Percentiles rank a stretch among this genome's conserved stretches.
Conservation (phyloP, 2,113 vertebrate genomes). For the Ceuthmochares aereus region DNA sequence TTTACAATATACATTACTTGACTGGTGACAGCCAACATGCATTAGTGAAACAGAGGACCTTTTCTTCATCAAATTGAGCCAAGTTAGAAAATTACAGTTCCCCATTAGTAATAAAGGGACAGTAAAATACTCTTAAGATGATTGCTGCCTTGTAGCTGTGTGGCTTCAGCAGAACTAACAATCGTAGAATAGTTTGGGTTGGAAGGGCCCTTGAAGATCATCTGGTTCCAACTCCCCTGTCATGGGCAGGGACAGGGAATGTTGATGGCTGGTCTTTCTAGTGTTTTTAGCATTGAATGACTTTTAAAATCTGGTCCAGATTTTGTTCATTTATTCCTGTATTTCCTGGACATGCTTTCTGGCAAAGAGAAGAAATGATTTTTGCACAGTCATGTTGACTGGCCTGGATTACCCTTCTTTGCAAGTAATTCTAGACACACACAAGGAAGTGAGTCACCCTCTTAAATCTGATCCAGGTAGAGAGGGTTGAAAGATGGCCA, state of each 20-base stretch:
- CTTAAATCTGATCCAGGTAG: constrained; percentile 32
- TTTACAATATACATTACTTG: neutral
- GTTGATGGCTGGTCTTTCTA: neutral
- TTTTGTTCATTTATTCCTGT: neutral
- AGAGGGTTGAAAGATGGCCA: neutral
- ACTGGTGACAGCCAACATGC: neutral
- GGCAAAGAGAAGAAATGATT: neutral
- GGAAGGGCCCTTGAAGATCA: no score
- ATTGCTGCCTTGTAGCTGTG: neutral
- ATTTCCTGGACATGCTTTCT: neutral
- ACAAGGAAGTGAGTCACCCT: neutral
- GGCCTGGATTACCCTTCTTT: neutral
- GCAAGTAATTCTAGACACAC: constrained; percentile 3
- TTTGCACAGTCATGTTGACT: constrained; percentile 29
- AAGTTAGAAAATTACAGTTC: neutral
- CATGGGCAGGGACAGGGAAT: neutral
- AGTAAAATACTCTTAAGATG: neutral
- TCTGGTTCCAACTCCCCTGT: no score
- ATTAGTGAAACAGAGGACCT: neutral
- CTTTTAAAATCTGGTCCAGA: neutral
- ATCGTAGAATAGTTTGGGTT: no score
- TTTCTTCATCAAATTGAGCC: neutral
- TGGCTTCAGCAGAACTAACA: neutral
- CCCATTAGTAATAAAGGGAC: neutral
- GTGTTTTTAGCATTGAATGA: neutral